Percentiles rank a stretch among this genome's conserved stretches.
These are phyloP conservation scores for Zelleria hepariella DNA, from an alignment of 2,888 invertebrate species.

Conservation along the genomic window DNA sequence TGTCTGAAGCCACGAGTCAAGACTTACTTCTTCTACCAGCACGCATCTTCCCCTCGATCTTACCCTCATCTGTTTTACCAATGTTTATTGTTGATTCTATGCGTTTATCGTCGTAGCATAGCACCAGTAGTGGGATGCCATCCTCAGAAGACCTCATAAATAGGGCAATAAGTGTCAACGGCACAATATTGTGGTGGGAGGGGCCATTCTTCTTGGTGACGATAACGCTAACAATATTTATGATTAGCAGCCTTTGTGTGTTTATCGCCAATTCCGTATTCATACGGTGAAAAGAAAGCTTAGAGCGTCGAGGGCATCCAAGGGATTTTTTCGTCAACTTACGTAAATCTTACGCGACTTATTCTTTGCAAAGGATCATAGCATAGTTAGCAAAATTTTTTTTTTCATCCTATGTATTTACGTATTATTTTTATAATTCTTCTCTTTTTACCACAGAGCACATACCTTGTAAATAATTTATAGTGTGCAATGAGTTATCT, in stretches of 20 bases:
- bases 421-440: too few relatives aligned
- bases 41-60: too few relatives aligned
- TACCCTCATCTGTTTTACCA: too few relatives aligned
- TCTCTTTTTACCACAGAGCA: too few relatives aligned
- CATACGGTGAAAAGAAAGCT: not conserved
- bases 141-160: not conserved
- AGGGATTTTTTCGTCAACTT: not conserved
- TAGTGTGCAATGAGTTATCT: too few relatives aligned
- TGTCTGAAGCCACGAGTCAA: too few relatives aligned
- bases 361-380: too few relatives aligned
- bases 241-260: conserved; percentile 38
- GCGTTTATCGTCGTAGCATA: not conserved
- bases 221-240: conserved; percentile 48
- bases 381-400: too few relatives aligned
- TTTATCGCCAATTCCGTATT: conserved; percentile 38
- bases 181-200: conserved; percentile 36
- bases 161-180: conserved; percentile 47
- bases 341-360: not conserved
- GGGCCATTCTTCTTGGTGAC: conserved; percentile 37
- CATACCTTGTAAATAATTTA: too few relatives aligned
- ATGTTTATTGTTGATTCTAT: too few relatives aligned
- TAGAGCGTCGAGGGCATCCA: not conserved
- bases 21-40: too few relatives aligned
- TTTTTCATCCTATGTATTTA: too few relatives aligned
- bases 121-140: not conserved